Evolutionary conservation across 2,113 vertebrate genomes (phyloP).

Genomic region (Phylloscopus trochiloides): DNA sequence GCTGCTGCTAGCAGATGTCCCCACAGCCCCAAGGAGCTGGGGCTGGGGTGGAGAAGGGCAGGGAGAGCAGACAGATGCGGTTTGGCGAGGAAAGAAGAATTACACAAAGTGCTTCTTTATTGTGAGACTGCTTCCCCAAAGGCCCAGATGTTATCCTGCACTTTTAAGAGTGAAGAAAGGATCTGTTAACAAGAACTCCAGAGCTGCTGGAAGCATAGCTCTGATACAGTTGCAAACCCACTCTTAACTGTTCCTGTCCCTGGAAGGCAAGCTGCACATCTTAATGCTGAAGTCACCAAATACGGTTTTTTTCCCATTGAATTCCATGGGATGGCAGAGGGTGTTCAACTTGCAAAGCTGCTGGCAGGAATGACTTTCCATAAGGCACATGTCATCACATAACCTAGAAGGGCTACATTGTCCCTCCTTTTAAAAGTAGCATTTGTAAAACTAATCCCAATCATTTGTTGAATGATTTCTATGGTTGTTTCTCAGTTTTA

Average conservation of each 20-base stretch:
- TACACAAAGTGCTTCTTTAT: conserved; percentile 66
- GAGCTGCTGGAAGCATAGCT: conserved; percentile 44
- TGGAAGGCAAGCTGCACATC: neutral
- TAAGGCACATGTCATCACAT: neutral
- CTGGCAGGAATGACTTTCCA: neutral
- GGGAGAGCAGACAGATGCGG: conserved; percentile 65
- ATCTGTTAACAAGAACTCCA: conserved; percentile 68
- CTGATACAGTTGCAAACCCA: conserved; percentile 54
- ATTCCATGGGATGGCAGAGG: neutral
- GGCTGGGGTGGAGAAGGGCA: conserved; percentile 55
- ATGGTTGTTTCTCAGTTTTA: conserved; percentile 29
- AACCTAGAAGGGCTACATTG: neutral
- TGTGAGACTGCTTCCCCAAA: conserved; percentile 65
- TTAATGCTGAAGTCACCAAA: neutral
- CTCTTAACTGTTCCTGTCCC: conserved; percentile 20
- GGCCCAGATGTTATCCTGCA: conserved; percentile 72
- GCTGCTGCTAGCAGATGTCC: conserved; percentile 23
- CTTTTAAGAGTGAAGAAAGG: conserved; percentile 71
- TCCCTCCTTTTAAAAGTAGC: neutral
- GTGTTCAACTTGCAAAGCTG: neutral
- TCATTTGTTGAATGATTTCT: conserved; percentile 43
- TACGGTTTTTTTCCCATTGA: neutral
- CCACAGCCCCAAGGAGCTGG: conserved; percentile 1
- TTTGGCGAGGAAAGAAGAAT: conserved; percentile 69
- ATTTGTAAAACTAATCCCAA: conserved; percentile 53